Conservation (phyloP, 1,140 invertebrate species). For the Cyrtorhinus lividipennis region DNA sequence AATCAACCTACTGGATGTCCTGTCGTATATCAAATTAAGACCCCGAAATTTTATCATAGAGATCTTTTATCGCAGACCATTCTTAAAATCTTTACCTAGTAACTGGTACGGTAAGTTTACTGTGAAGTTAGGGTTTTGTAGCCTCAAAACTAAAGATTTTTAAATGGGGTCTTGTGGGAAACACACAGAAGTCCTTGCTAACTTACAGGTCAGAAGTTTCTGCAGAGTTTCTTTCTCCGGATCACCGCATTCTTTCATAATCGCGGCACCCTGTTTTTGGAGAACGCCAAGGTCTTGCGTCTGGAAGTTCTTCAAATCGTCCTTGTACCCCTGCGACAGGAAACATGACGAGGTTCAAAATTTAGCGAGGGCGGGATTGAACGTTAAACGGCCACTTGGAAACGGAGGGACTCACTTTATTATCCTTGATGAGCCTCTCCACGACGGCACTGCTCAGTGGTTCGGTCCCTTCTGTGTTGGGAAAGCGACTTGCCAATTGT, state of each 20-base stretch:
- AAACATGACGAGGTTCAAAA: no score
- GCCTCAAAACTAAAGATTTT: no score
- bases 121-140: no score
- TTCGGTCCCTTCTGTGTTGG: constrained; percentile 17
- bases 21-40: no score
- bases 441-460: constrained; percentile 32
- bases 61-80: no score
- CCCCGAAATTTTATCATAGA: no score
- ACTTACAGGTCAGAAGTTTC: constrained; percentile 38
- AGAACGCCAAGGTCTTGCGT: constrained; percentile 55
- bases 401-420: constrained; percentile 16
- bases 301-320: constrained; percentile 62
- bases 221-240: constrained; percentile 51
- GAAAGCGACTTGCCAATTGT: constrained; percentile 11
- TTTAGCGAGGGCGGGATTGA: no score
- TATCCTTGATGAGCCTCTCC: constrained; percentile 36
- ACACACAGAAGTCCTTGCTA: no score
- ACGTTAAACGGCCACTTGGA: no score
- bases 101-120: no score
- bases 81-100: no score
- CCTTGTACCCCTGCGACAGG: constrained; percentile 41
- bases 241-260: constrained; percentile 63
- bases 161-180: no score
- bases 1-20: neutral
- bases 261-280: constrained; percentile 53